Evolutionary conservation across 2,797 vertebrate genomes (phyloP).

Genomic region (Hirundo rustica): DNA sequence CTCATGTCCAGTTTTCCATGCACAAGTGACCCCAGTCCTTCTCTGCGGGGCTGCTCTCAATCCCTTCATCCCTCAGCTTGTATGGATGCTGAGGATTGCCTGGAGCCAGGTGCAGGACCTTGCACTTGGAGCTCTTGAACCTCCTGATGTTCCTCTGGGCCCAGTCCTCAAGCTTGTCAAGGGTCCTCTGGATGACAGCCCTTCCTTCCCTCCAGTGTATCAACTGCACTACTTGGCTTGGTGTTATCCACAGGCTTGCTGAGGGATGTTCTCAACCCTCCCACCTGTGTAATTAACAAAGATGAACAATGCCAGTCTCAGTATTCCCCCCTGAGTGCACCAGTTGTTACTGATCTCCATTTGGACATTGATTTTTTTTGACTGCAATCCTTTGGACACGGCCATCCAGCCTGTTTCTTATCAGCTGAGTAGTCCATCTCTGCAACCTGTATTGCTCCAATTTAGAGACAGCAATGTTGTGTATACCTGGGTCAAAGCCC

Average conservation of each 20-base stretch:
- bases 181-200: not conserved
- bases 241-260: not conserved
- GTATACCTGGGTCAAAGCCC: not conserved
- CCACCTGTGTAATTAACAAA: not conserved
- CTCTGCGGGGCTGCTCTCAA: not conserved
- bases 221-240: not conserved
- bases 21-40: not conserved
- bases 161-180: not conserved
- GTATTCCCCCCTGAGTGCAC: not conserved
- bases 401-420: not conserved
- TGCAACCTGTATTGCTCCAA: not conserved
- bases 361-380: not conserved
- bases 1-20: not conserved
- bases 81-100: not conserved
- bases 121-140: not conserved
- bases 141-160: not conserved
- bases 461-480: not conserved
- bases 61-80: not conserved
- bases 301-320: rapidly evolving
- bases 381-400: not conserved
- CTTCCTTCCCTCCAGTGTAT: not conserved
- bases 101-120: not conserved
- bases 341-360: not conserved
- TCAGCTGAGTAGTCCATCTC: not conserved
- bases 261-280: not conserved